Evolutionary conservation across 2,113 vertebrate species (phyloP), one percentile per base, ranked within the genome.

Genomic region (Archocentrus centrarchus): DNA sequence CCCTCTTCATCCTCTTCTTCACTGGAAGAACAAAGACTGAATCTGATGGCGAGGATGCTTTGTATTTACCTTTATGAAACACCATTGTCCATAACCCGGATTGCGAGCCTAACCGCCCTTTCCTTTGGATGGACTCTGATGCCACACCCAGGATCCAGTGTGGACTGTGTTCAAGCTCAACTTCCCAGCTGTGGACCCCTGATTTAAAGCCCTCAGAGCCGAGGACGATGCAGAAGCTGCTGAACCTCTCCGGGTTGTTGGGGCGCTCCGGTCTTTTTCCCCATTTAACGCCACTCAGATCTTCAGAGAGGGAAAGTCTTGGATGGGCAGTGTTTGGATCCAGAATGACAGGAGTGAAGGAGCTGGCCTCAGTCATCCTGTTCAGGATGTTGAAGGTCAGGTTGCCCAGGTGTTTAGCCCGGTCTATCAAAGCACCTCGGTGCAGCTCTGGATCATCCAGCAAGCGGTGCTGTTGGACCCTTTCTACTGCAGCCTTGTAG

Each of bases 291-390:
- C 64, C 5, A 10, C 39, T 75, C 66, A 53, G 58, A 27, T 81
- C 30, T 39, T 81, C 11, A 20, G 66, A 61, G 44, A 55, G 80
- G n/a, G 4, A 5, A 15, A 37, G 13, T 50, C 64, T 59, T 8
- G 59, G 59, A 20, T 82, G 58, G 59, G 64, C 58, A 18, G 68
- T 75, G 59, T 82, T 82, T 22, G 66, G 80, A 53, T 75, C 58
- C 58, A 75, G 59, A 62, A 55, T 55, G 58, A 75, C 58, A 53
- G 44, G 80, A 14, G 11, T 14, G 11, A 39, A 55, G 0, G 5
- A 20, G 1, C 27, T 35, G 27, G 47, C 27, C 68, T 53, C 30
- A 9, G 44, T 24, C 41, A 81, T 37, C 27, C 39, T 75, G 58
- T 11, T 50, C 41, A 47, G 53, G 66, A 80, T 70, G 63, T 11